phyloP scores from a whole-genome alignment of 2,797 vertebrate species.

The Sebastes matsubarae region DNA sequence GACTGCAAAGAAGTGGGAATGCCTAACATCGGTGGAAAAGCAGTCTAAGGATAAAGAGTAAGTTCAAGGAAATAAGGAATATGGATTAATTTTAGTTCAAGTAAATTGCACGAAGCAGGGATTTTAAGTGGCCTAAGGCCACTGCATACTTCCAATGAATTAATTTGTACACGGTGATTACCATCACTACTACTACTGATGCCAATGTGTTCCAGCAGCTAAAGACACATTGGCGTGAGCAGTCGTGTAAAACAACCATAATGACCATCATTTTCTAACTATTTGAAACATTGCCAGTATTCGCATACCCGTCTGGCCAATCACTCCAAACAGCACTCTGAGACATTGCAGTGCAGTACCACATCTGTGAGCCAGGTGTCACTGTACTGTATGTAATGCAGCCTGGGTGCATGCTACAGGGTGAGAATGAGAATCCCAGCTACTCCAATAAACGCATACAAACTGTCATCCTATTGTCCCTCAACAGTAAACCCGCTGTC shows the following conservation, averaged over 20 bases:
- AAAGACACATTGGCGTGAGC: neutral
- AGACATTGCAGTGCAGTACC: constrained; percentile 3
- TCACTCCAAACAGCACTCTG: neutral
- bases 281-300: neutral
- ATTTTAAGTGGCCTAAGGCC: neutral
- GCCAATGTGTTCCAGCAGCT: neutral
- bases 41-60: constrained; percentile 97
- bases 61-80: constrained; percentile 67
- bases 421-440: neutral
- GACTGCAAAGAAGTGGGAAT: constrained; percentile 92
- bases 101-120: neutral
- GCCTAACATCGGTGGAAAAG: constrained; percentile 93
- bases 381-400: neutral
- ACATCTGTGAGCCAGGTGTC: neutral
- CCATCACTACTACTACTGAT: neutral
- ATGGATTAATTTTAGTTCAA: neutral
- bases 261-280: neutral
- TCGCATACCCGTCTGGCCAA: neutral
- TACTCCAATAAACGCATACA: neutral
- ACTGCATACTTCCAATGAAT: neutral
- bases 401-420: neutral
- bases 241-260: neutral
- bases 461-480: neutral
- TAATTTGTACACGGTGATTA: neutral
- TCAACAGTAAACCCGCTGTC: constrained; percentile 73